Conservation (phyloP, 2,888 invertebrate species). For the Cabera pusaria region DNA sequence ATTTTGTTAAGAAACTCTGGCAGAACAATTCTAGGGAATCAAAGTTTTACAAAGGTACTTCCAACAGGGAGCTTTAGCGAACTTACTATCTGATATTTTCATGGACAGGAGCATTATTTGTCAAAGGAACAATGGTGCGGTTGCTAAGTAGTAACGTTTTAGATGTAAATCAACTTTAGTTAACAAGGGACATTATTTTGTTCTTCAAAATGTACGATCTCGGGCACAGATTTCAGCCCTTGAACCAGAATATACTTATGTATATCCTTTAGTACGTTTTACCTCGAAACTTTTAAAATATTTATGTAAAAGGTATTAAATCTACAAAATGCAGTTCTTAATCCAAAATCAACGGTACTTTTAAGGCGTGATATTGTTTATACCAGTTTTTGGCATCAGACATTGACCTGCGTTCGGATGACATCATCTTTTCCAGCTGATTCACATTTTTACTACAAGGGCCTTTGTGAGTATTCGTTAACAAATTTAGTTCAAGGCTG, state of each 20-base stretch:
- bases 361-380: slow-evolving; percentile 8
- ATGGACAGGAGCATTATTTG: no score
- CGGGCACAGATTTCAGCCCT: no score
- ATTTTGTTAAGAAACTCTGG: slow-evolving; percentile 14
- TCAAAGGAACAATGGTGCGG: no score
- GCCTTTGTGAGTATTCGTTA: slow-evolving; percentile 21
- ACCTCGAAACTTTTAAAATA: slow-evolving; percentile 2
- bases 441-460: slow-evolving; percentile 29
- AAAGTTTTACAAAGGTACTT: no score
- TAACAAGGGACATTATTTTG: no score
- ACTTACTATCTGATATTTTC: no score
- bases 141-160: no score
- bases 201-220: no score
- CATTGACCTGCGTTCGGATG: slow-evolving; percentile 33
- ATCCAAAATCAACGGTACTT: slow-evolving; percentile 11
- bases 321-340: slow-evolving; percentile 6
- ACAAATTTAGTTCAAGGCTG: slow-evolving; percentile 30
- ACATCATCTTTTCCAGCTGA: slow-evolving; percentile 32
- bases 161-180: no score
- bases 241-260: no score
- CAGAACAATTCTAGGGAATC: background rate
- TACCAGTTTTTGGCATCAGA: slow-evolving; percentile 31
- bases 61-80: no score
- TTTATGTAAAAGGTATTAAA: slow-evolving; percentile 3
- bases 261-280: no score